Percentiles rank a stretch among this genome's conserved stretches.
phyloP scores from a whole-genome alignment of 2,113 vertebrate genomes.

The Planiliza haematocheilus region DNA sequence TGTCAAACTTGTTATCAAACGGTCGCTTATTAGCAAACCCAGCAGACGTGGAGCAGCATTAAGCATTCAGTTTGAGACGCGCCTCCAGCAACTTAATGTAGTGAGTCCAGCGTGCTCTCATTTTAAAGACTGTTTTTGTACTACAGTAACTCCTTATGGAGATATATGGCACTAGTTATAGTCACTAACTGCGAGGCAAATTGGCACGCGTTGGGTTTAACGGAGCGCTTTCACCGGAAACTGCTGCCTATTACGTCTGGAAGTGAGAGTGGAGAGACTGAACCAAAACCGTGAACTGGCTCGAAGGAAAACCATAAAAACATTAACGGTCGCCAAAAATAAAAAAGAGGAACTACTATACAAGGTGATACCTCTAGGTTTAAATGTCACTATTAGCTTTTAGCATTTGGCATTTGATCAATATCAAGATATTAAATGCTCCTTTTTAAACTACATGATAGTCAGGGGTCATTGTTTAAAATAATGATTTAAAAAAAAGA shows the following conservation, averaged over 20 bases:
- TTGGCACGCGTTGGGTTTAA: conserved; percentile 14
- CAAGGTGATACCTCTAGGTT: not conserved
- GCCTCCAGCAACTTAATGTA: conserved; percentile 15
- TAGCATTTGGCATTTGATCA: not conserved
- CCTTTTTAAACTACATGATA: not conserved
- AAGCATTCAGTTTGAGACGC: conserved; percentile 16
- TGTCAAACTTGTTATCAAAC: not conserved
- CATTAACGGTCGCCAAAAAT: not conserved
- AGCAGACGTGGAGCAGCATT: conserved; percentile 12
- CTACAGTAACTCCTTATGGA: conserved; percentile 8
- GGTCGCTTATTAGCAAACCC: conserved; percentile 22
- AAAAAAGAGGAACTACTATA: conserved; percentile 13
- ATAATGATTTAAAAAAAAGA: conserved; percentile 8
- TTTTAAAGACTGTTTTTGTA: conserved; percentile 34
- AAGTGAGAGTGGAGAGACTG: conserved; percentile 14
- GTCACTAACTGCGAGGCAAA: not conserved
- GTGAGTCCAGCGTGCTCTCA: not conserved
- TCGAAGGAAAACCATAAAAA: not conserved
- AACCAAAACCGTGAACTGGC: conserved; percentile 5
- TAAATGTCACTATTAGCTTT: conserved; percentile 8
- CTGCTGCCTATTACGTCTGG: conserved; percentile 19
- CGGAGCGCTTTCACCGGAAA: conserved; percentile 13
- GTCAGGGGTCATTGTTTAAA: conserved; percentile 29
- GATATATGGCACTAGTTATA: conserved; percentile 35
- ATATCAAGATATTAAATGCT: conserved; percentile 1